A percentile compares a stretch with the other conserved stretches of the same genome.
Conservation (phyloP, 2,113 vertebrate species). For the Motacilla tschutschensis region DNA sequence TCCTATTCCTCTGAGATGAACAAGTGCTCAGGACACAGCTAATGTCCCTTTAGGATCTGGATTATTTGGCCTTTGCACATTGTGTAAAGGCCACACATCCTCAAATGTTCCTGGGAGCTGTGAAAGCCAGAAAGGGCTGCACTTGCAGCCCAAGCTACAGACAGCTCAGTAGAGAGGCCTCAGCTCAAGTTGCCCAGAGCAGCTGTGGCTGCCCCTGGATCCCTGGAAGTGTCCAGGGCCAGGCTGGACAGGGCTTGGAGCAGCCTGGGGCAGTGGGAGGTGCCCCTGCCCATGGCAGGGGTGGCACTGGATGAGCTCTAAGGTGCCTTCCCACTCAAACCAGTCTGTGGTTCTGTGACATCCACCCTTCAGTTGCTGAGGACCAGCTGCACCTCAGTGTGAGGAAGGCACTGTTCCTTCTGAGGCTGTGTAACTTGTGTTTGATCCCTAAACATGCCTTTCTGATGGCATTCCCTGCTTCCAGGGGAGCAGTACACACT, state of each 20-base stretch:
- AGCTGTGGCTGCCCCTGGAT: neutral
- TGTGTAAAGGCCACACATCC: neutral
- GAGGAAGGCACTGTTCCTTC: neutral
- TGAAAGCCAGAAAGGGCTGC: neutral
- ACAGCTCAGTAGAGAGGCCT: neutral
- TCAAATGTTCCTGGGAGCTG: neutral
- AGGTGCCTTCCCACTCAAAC: neutral
- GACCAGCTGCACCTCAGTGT: accelerated
- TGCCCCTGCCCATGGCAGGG: neutral
- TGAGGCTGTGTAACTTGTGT: neutral
- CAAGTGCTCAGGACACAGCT: neutral
- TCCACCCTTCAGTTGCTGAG: neutral
- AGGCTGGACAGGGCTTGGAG: neutral
- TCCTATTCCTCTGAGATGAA: neutral
- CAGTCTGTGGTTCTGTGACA: neutral
- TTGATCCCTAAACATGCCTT: neutral
- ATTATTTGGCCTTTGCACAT: neutral
- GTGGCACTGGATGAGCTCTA: accelerated
- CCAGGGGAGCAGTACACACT: neutral
- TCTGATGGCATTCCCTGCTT: neutral
- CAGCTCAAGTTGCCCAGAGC: neutral
- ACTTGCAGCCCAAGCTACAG: neutral
- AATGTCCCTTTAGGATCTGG: neutral
- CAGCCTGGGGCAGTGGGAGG: accelerated
- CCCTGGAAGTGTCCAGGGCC: neutral